These are phyloP conservation scores for Drosophila demipolita DNA, from an alignment of 2,888 invertebrate species.

Conservation along the genomic window DNA sequence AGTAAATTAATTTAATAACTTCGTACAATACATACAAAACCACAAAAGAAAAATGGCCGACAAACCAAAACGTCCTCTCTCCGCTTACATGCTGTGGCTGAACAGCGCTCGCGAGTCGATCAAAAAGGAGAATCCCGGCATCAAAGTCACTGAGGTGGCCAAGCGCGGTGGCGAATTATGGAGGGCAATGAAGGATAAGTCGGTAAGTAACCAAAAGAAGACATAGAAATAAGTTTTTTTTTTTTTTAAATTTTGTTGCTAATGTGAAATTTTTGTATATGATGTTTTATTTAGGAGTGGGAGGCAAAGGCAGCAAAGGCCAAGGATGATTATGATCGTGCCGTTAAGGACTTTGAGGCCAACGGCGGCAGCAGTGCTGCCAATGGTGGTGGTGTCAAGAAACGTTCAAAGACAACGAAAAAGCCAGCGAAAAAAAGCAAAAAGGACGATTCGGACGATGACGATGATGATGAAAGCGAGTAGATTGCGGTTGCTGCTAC, in stretches of 20 bases:
- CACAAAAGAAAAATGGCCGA: constrained; percentile 88
- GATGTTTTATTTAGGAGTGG: constrained; percentile 89
- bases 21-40: constrained; percentile 46
- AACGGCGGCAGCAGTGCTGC: constrained; percentile 88
- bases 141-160: constrained; percentile 95
- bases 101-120: constrained; percentile 94
- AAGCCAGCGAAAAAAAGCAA: constrained; percentile 86
- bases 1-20: constrained; percentile 55
- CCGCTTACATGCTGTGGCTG: constrained; percentile 98
- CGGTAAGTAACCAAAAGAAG: constrained; percentile 86
- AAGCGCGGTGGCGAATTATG: constrained; percentile 98
- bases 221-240: background rate
- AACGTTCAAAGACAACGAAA: constrained; percentile 84
- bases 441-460: constrained; percentile 89
- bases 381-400: constrained; percentile 86
- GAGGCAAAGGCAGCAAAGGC: constrained; percentile 94
- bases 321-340: constrained; percentile 94
- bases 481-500: constrained; percentile 81
- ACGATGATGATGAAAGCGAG: constrained; percentile 88
- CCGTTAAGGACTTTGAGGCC: constrained; percentile 95
- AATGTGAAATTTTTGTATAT: background rate
- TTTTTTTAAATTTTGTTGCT: background rate
- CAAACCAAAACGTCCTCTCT: constrained; percentile 97
- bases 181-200: constrained; percentile 95
- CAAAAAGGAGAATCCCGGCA: constrained; percentile 95